Percentiles rank a stretch among this genome's conserved stretches.
These are phyloP conservation scores for Scaptomyza graminum DNA, from an alignment of 1,140 invertebrate species.

Conservation along the genomic window DNA sequence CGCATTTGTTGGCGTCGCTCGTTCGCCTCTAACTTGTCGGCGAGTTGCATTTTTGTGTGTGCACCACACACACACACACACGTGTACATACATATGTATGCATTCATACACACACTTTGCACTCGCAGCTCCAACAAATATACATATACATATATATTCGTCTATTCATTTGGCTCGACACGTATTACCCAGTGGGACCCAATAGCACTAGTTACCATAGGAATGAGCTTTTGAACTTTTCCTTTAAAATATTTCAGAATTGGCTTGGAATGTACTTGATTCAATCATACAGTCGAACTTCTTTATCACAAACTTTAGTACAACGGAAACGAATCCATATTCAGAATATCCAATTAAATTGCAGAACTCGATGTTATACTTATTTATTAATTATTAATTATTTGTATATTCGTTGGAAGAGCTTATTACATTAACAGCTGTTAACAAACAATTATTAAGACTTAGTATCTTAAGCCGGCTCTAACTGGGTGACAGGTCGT, in stretches of 20 bases:
- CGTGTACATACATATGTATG: conserved; percentile 18
- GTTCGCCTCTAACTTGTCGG: conserved; percentile 74
- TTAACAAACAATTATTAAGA: no score
- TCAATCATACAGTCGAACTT: no score
- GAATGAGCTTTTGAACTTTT: background rate
- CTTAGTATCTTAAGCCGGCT: background rate
- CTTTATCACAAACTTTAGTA: no score
- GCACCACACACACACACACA: conserved; percentile 40
- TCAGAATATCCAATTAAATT: no score
- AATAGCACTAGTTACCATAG: conserved; percentile 23
- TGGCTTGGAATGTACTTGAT: no score
- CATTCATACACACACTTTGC: conserved; percentile 12
- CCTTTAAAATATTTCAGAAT: no score
- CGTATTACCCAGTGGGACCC: conserved; percentile 36
- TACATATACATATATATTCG: conserved; percentile 53
- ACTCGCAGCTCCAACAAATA: conserved; percentile 32
- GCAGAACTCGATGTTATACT: no score
- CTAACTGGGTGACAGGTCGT: conserved; percentile 41
- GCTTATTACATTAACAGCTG: no score
- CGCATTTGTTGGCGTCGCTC: conserved; percentile 83
- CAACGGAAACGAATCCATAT: no score
- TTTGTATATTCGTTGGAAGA: no score
- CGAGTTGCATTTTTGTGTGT: conserved; percentile 69
- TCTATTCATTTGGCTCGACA: conserved; percentile 78
- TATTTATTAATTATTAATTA: no score